These are phyloP conservation scores for Lampropteryx suffumata DNA, from an alignment of 2,888 invertebrate genomes.

Conservation along the genomic window DNA sequence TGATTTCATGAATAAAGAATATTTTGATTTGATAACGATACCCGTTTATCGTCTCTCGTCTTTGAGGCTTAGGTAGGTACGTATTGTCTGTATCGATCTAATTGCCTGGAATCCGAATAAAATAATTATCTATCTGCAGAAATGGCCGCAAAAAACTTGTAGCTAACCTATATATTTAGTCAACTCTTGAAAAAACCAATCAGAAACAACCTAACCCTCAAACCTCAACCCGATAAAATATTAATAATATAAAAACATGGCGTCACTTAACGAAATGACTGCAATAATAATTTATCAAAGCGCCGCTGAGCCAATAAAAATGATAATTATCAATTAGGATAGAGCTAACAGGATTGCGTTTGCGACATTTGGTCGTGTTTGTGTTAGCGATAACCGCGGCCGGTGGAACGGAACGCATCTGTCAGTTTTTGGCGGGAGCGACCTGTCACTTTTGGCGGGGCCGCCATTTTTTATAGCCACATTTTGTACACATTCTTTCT, in stretches of 20 bases:
- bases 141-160: too few species aligned
- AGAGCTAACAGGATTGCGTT: constrained; percentile 43
- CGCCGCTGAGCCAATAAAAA: constrained; percentile 68
- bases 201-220: constrained; percentile 9
- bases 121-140: too few species aligned
- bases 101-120: too few species aligned
- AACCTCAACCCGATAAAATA: constrained; percentile 16
- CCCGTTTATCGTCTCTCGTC: too few species aligned
- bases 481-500: too few species aligned
- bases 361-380: constrained; percentile 77
- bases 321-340: constrained; percentile 76
- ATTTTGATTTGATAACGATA: too few species aligned
- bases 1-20: too few species aligned
- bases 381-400: constrained; percentile 57
- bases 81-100: too few species aligned
- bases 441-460: constrained; percentile 11
- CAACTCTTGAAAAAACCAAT: background rate
- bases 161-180: too few species aligned
- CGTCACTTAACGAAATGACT: constrained; percentile 30
- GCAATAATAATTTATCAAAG: constrained; percentile 33
- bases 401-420: constrained; percentile 34
- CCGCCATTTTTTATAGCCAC: background rate
- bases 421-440: constrained; percentile 32
- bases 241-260: constrained; percentile 31
- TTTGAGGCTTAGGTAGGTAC: too few species aligned